Evolutionary conservation across 2,113 vertebrate genomes (phyloP).

Genomic region (human (Homo sapiens)): GRCh38 chr7:94976501-94977000

Average conservation of each 20-base stretch:
- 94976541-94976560: no score
- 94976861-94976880: not conserved
- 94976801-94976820: not conserved
- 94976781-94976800: not conserved
- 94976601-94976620: slow-evolving; percentile 17
- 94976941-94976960: not conserved
- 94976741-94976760: not conserved
- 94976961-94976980: not conserved
- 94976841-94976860: not conserved
- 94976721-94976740: not conserved
- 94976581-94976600: not conserved
- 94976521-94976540: no score
- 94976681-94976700: not conserved
- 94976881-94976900: not conserved
- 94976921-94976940: not conserved
- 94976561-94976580: no score
- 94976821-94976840: not conserved
- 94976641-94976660: not conserved
- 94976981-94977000: not conserved
- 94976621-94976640: not conserved
- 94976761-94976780: not conserved
- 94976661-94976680: not conserved
- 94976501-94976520: no score
- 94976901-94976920: not conserved
- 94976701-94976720: not conserved